Base-by-base conservation (phyloP, 2,888 invertebrate species). In the Plagodis dolabraria region DNA sequence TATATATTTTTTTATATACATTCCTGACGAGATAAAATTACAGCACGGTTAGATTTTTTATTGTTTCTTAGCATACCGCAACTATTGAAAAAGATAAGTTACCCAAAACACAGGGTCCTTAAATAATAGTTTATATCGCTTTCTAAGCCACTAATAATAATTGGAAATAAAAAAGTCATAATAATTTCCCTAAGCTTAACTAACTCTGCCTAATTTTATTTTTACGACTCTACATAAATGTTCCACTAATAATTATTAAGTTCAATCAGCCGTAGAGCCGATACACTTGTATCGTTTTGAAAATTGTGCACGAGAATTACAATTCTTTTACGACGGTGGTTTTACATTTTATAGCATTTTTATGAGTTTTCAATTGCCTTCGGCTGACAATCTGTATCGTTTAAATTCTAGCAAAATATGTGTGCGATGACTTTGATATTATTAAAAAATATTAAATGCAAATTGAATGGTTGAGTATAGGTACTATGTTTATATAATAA, bases 331-430 rank as follows among this genome's bases (percentile, higher is more conserved):
- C 89, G 92, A 90, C 75, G 79, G 65, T 72, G 79, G 78, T 89
- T 64, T 53, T 52, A 53, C 46, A 38, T 9, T 60, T 91, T 91
- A 92, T 86, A 83, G 85, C 75, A 72, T 86, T 90, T 92, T 91
- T 91, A 92, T 89, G 80, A 74, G 67, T 85, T 87, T 85, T 72
- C 89, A 87, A 92, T 92, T 88, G 87, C 87, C 77, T 69, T 79
- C 72, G 75, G 80, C 82, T 87, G 90, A 89, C 88, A 89, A 89
- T 87, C 77, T 79, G 80, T 81, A 75, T 74, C 79, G 80, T 82
- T 85, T 89, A 88, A 89, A 87, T 82, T 89, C 87, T 92, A 92
- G 89, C 83, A 77, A 87, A 86, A 85, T 87, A 85, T 82, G 83
- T 76, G 74, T 82, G 79, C 77, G 77, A 82, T 80, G 80, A 80